Percentiles rank a stretch among this genome's conserved stretches.
Evolutionary conservation across 2,888 invertebrate genomes (phyloP).

Genomic region (Craniophora ligustri): DNA sequence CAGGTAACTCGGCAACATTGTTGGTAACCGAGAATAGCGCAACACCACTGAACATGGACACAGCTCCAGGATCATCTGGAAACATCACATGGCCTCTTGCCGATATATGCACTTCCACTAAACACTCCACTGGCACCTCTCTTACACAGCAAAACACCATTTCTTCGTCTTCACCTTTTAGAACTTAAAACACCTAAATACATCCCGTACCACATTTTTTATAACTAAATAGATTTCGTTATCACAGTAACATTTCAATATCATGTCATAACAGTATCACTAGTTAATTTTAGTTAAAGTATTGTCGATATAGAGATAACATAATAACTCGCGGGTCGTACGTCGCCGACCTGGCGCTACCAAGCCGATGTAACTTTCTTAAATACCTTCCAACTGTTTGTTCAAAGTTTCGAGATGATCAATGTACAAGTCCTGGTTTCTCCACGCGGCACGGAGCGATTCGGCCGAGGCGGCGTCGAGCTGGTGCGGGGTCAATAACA

Average conservation of each 20-base stretch:
- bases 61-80: slow-evolving; percentile 67
- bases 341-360: slow-evolving; percentile 82
- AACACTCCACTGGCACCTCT: slow-evolving; percentile 74
- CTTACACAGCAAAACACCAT: slow-evolving; percentile 76
- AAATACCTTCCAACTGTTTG: slow-evolving; percentile 94
- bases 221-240: slow-evolving; percentile 74
- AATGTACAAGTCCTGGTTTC: slow-evolving; percentile 93
- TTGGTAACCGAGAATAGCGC: slow-evolving; percentile 50
- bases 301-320: slow-evolving; percentile 85
- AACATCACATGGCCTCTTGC: slow-evolving; percentile 62
- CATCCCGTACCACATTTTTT: slow-evolving; percentile 81
- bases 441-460: slow-evolving; percentile 92
- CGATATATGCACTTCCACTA: slow-evolving; percentile 69
- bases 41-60: slow-evolving; percentile 74
- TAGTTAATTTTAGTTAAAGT: slow-evolving; percentile 85
- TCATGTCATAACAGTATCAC: slow-evolving; percentile 79
- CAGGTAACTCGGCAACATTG: slow-evolving; percentile 57
- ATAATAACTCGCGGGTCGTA: slow-evolving; percentile 77
- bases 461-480: slow-evolving; percentile 90
- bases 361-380: slow-evolving; percentile 84
- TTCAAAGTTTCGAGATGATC: slow-evolving; percentile 92
- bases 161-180: slow-evolving; percentile 72
- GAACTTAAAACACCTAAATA: slow-evolving; percentile 81
- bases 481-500: slow-evolving; percentile 90
- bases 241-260: slow-evolving; percentile 78